Evolutionary conservation across 2,888 invertebrate genomes (phyloP).

Genomic region (Seladonia tumulorum): DNA sequence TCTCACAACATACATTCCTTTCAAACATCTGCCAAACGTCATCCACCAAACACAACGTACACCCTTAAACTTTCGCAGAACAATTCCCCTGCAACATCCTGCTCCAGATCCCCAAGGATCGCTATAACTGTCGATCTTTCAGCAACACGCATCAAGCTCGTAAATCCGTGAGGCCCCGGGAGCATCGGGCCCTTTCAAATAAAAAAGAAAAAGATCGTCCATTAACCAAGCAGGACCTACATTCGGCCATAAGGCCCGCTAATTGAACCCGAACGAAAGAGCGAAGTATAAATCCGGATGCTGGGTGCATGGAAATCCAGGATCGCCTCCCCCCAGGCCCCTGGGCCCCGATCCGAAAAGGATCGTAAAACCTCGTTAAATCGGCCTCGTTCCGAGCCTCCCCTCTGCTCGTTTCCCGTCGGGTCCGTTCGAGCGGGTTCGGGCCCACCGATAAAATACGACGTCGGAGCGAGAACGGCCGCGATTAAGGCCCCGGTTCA

Average conservation of each 20-base stretch:
- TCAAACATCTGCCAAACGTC: not conserved
- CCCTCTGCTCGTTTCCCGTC: slow-evolving; percentile 17
- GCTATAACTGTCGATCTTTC: not conserved
- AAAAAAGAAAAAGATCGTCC: not conserved
- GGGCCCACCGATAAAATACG: slow-evolving; percentile 61
- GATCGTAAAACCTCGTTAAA: slow-evolving; percentile 58
- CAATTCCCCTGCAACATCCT: not conserved
- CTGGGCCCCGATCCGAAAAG: slow-evolving; percentile 17
- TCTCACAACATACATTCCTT: not conserved
- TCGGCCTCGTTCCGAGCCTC: slow-evolving; percentile 39
- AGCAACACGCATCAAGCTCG: not conserved
- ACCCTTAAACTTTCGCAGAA: not conserved
- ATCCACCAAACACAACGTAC: not conserved
- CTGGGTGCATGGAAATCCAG: slow-evolving; percentile 11
- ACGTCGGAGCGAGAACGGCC: slow-evolving; percentile 64
- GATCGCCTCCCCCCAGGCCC: slow-evolving; percentile 23
- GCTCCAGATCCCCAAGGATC: not conserved
- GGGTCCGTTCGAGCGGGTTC: slow-evolving; percentile 3
- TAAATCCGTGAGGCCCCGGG: not conserved
- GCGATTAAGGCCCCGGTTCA: slow-evolving; percentile 69
- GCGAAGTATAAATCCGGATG: not conserved
- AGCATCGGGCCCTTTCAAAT: not conserved
- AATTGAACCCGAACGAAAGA: slow-evolving; percentile 21
- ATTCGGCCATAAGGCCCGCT: slow-evolving; percentile 7
- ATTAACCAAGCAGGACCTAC: not conserved